phyloP scores from a whole-genome alignment of 2,888 invertebrate genomes.

The Hedya salicella region DNA sequence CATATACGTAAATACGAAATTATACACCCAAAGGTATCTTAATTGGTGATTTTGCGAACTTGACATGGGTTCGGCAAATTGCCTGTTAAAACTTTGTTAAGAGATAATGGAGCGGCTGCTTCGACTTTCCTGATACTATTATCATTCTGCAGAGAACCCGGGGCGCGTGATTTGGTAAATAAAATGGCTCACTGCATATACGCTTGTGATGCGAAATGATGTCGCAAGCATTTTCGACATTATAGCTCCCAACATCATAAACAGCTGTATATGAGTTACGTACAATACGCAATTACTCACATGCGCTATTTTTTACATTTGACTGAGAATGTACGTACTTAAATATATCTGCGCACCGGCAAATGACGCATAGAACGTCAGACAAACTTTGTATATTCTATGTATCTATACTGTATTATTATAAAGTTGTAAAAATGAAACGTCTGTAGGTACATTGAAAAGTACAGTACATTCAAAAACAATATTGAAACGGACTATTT shows the following conservation, averaged over 20 bases:
- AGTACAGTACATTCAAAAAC: too few species aligned
- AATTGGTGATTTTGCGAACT: slow-evolving; percentile 52
- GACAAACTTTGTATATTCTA: too few species aligned
- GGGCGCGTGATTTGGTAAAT: slow-evolving; percentile 31
- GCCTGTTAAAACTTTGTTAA: slow-evolving; percentile 55
- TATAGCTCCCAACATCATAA: not conserved
- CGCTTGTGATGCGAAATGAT: not conserved
- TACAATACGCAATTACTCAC: too few species aligned
- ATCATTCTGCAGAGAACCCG: slow-evolving; percentile 22
- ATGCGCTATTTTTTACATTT: too few species aligned
- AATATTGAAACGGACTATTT: too few species aligned
- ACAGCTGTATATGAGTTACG: too few species aligned
- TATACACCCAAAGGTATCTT: slow-evolving; percentile 39
- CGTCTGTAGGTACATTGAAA: too few species aligned
- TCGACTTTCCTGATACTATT: slow-evolving; percentile 38
- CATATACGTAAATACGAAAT: not conserved
- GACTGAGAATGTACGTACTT: too few species aligned
- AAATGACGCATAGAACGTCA: too few species aligned
- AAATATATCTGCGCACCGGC: too few species aligned
- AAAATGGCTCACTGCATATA: not conserved
- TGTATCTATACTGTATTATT: too few species aligned
- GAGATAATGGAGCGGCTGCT: slow-evolving; percentile 37
- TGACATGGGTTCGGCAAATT: slow-evolving; percentile 58
- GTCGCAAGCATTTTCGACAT: not conserved
- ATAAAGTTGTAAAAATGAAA: too few species aligned